Conservation (phyloP, 92 coral and sea anemone species). For the Zoanthus solanderi region DNA sequence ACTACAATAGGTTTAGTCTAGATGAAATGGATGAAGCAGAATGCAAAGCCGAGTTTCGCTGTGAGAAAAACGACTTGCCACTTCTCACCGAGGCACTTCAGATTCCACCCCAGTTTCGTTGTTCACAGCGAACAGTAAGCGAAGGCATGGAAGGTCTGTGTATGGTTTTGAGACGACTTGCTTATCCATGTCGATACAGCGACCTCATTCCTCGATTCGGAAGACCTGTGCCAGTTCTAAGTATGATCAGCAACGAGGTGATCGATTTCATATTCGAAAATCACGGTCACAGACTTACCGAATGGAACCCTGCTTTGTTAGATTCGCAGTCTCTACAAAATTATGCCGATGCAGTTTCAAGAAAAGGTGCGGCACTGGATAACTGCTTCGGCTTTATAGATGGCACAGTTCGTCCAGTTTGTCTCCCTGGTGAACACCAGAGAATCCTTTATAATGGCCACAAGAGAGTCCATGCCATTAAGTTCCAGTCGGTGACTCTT, state of each 20-base stretch:
- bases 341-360: conserved; percentile 21
- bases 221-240: conserved; percentile 25
- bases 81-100: conserved; percentile 11
- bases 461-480: conserved; percentile 15
- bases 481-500: conserved; percentile 20
- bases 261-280: conserved; percentile 21
- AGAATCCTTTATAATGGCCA: conserved; percentile 24
- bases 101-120: conserved; percentile 17
- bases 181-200: conserved; percentile 15
- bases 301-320: conserved; percentile 15
- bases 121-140: conserved; percentile 31
- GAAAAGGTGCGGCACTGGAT: conserved; percentile 20
- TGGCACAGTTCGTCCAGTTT: conserved; percentile 8
- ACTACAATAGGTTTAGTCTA: conserved; percentile 24
- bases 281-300: conserved; percentile 28
- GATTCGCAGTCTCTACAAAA: neutral
- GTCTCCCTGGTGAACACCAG: conserved; percentile 31
- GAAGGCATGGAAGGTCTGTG: conserved; percentile 16
- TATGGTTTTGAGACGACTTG: conserved; percentile 11
- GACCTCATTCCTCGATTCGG: conserved; percentile 24
- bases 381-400: conserved; percentile 31
- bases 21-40: conserved; percentile 21
- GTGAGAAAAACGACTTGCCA: conserved; percentile 10
- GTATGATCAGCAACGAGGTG: conserved; percentile 25
- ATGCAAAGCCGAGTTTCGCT: conserved; percentile 21